Base-by-base conservation (phyloP, 1,140 invertebrate species). In the Oryzaephilus surinamensis region DNA sequence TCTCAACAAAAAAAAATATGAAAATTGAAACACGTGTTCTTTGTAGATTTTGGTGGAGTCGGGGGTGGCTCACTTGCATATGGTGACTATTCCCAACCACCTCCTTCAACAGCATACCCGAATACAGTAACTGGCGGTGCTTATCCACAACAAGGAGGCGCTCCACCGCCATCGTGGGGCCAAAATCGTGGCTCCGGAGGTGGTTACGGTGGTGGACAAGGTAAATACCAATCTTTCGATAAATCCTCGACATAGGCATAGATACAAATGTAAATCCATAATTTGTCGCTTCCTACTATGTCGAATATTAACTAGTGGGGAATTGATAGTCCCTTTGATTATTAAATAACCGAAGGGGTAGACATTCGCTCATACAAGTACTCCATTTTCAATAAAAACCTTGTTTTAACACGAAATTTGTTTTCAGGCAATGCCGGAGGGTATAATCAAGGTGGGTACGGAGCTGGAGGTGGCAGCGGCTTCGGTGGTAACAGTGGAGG, bases 71-170 rank as follows among this genome's bases (percentile, higher is more conserved):
- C n/a, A n/a, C n/a, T n/a, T n/a, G n/a, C n/a, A n/a, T n/a, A n/a
- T n/a, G n/a, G n/a, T n/a, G 50, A 54, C 43, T 50, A 50, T 35
- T 54, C 50, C 10, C 51, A 54, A 43, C 51, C 51, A 24, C 51
- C 51, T n/a, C 51, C 51, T 6, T 42, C 38, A 8, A 48, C 46
- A 7, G 43, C 46, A 8, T 49, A 49, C 30, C 43, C 46, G 3
- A 45, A 45, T 29, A 24, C 23, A 6, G 10, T n/a, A n/a, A 48
- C 38, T 29, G 44, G 43, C 33, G 46, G 46, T 2, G 18, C 38
- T 11, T 34, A 34, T 8, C 8, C 43, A 12, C 19, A 37, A 2
- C 32, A 24, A n/a, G 32, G 37, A 7, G 33, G 34, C 12, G 23
- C 21, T 17, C 21, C 43, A 10, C 35, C 34, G 38, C 10, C 24